Base-by-base conservation (phyloP, 2,797 vertebrate species). In the Karalla daura region DNA sequence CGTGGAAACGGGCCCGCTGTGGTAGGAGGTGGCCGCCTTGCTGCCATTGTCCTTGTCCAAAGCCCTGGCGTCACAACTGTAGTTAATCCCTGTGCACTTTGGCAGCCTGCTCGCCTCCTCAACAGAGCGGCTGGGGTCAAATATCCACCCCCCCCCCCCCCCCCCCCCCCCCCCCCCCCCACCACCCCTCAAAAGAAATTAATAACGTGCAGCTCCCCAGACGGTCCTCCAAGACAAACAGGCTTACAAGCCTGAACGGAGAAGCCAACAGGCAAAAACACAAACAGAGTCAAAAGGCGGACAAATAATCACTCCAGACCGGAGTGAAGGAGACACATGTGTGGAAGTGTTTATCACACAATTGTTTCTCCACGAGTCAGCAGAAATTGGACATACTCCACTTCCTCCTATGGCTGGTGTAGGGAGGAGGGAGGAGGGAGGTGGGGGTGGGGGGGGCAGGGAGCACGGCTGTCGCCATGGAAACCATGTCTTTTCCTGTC, bases 401-500 rank as follows among this genome's bases (percentile, higher is more conserved):
- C 78, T 86, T 90, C 84, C 74, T 78, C 74, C 35, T 66, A 53
- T 74, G 65, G 59, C 4, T 18, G 11, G 27, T 23, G 40, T 50
- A n/a, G 23, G 39, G 15, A 13, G 47, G 59, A n/a, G n/a, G n/a
- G n/a, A n/a, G n/a, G n/a, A n/a, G n/a, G n/a, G n/a, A n/a, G n/a
- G 67, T 59, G 62, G 14, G 53, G 76, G 76, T n/a, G 67, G 62
- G 62, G 14, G 53, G 76, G 76, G 70, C 37, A 76, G 59, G 32
- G 59, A 75, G 78, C 52, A 51, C 13, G 50, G 51, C 40, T 59
- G 83, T 90, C 69, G 13, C 87, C 78, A 85, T 89, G 84, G 84
- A 85, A 88, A 89, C 87, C 54, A 68, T 40, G 79, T 80, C 66
- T 86, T 78, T 84, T 86, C 73, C 79, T 78, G 70, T 70, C 17